Evolutionary conservation across 2,888 invertebrate genomes (phyloP).

Genomic region (Melanargia galathea): DNA sequence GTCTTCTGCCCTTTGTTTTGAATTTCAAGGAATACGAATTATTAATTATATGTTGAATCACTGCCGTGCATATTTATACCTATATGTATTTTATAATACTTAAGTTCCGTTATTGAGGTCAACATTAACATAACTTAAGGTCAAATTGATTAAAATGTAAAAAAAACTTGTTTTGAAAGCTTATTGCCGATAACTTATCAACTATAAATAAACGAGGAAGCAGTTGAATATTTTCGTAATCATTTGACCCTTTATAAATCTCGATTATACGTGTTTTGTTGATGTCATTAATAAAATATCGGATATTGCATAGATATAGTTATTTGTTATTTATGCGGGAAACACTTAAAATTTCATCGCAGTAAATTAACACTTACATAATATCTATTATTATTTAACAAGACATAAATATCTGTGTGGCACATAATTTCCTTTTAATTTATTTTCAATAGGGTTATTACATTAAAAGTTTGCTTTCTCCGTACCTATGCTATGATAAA

Average conservation of each 20-base stretch:
- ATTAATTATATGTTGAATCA: constrained; percentile 14
- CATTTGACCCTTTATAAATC: constrained; percentile 10
- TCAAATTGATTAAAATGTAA: constrained; percentile 15
- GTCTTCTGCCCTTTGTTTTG: constrained; percentile 21
- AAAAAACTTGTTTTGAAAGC: constrained; percentile 13
- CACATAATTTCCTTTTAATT: not conserved
- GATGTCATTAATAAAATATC: constrained; percentile 12
- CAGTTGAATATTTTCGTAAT: not conserved
- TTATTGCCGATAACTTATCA: not conserved
- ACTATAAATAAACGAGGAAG: constrained; percentile 12
- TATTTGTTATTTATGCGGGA: not conserved
- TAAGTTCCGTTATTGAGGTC: constrained; percentile 39
- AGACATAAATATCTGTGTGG: no score
- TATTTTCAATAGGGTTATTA: no score
- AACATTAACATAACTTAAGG: constrained; percentile 41
- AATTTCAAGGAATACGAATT: constrained; percentile 8
- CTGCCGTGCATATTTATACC: constrained; percentile 31
- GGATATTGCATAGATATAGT: not conserved
- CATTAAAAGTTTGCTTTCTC: no score
- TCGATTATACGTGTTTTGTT: not conserved
- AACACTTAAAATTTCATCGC: not conserved
- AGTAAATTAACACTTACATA: not conserved
- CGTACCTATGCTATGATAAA: no score
- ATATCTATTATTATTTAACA: no score
- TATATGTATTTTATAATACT: no score